phyloP scores from a whole-genome alignment of 2,797 vertebrate genomes.

The Semaprochilodus insignis region DNA sequence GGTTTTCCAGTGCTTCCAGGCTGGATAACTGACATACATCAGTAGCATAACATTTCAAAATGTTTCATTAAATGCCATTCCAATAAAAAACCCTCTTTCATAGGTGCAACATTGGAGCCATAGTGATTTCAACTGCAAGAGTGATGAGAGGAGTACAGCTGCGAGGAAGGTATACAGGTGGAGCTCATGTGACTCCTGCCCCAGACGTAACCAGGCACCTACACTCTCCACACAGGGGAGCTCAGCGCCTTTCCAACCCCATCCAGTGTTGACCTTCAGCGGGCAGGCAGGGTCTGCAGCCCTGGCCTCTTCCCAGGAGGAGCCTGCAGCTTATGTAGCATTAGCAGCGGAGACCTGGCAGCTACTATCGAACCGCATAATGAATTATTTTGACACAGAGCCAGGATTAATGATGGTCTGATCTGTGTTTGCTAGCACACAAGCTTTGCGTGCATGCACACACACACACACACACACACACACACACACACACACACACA shows the following conservation, averaged over 20 bases:
- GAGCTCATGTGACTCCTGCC: background rate
- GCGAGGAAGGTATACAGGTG: background rate
- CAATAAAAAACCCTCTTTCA: background rate
- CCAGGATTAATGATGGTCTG: constrained; percentile 49
- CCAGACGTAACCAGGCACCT: constrained; percentile 32
- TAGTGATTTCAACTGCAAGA: background rate
- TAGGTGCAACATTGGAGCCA: background rate
- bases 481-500: constrained; percentile 37
- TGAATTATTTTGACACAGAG: constrained; percentile 55
- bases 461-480: constrained; percentile 27
- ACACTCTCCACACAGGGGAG: constrained; percentile 46
- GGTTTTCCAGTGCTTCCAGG: background rate
- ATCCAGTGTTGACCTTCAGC: constrained; percentile 67
- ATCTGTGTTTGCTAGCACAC: constrained; percentile 10
- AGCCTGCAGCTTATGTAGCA: constrained; percentile 67
- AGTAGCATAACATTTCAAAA: background rate
- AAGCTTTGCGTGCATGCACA: constrained; percentile 20
- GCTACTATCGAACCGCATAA: constrained; percentile 58
- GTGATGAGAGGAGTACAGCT: background rate
- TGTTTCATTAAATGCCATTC: background rate
- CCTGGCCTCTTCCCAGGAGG: constrained; percentile 48
- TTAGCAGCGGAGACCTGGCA: constrained; percentile 60
- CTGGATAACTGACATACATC: background rate
- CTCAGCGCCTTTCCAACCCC: constrained; percentile 50
- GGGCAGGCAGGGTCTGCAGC: constrained; percentile 30